Evolutionary conservation across 1,140 invertebrate genomes (phyloP).

Genomic region (Listronotus oregonensis): DNA sequence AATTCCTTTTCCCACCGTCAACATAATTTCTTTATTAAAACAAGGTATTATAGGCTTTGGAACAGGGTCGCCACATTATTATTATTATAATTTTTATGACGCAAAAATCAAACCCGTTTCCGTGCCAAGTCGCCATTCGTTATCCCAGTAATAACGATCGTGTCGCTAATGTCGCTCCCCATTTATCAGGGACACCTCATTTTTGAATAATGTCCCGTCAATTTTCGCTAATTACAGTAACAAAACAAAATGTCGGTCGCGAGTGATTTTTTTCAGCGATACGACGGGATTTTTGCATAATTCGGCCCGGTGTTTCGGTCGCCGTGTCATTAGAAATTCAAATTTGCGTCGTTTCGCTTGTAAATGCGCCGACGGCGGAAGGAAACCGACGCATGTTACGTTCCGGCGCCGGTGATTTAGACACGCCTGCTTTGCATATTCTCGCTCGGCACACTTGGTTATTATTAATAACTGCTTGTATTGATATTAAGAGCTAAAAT

Average conservation of each 20-base stretch:
- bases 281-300: conserved; percentile 25
- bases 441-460: conserved; percentile 28
- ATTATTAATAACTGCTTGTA: conserved; percentile 34
- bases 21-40: too few relatives aligned
- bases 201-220: conserved; percentile 37
- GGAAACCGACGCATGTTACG: conserved; percentile 50
- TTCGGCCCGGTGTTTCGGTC: conserved; percentile 32
- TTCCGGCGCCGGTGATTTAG: conserved; percentile 46
- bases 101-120: conserved; percentile 27
- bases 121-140: conserved; percentile 35
- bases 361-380: conserved; percentile 49
- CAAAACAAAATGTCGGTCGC: conserved; percentile 43
- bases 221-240: conserved; percentile 44
- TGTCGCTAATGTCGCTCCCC: conserved; percentile 37
- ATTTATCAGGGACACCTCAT: conserved; percentile 37
- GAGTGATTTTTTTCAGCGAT: conserved; percentile 38
- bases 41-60: too few relatives aligned
- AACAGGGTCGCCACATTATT: not conserved
- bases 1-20: too few relatives aligned
- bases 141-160: conserved; percentile 26
- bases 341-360: conserved; percentile 51
- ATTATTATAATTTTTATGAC: conserved; percentile 19
- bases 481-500: conserved; percentile 16
- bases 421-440: conserved; percentile 39
- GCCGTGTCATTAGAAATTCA: conserved; percentile 48